phyloP scores from a whole-genome alignment of 2,113 vertebrate species.

The Anarhynchus alexandrinus region DNA sequence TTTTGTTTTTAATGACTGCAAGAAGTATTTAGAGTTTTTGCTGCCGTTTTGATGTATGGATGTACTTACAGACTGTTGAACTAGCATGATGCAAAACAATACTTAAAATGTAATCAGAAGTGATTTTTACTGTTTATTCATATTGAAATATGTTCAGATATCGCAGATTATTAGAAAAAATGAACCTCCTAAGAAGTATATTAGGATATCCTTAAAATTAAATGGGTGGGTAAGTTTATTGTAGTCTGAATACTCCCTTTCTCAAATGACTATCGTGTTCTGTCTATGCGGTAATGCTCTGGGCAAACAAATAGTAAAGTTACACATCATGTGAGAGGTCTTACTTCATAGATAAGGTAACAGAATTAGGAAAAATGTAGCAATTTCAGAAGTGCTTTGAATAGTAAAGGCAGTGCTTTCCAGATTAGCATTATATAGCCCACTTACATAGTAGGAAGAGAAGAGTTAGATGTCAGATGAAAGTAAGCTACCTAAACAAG shows the following conservation, averaged over 20 bases:
- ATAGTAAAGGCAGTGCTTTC: background rate
- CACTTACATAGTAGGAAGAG: background rate
- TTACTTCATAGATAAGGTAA: background rate
- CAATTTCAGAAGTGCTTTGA: conserved; percentile 11
- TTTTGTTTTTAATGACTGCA: background rate
- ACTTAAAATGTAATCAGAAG: background rate
- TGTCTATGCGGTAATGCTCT: background rate
- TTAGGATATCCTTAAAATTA: background rate
- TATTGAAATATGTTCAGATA: background rate
- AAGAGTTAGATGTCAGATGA: conserved; percentile 52
- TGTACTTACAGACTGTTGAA: background rate
- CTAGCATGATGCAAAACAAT: background rate
- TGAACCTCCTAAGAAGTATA: background rate
- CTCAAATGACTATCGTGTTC: background rate
- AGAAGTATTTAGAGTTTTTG: background rate
- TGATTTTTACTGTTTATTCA: background rate
- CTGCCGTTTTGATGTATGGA: background rate
- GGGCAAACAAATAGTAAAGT: background rate
- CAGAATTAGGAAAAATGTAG: conserved; percentile 2
- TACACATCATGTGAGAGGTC: background rate
- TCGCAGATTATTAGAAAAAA: background rate
- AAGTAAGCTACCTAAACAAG: conserved; percentile 62
- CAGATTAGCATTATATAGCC: conserved; percentile 18
- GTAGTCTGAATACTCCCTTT: background rate
- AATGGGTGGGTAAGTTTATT: background rate